Conservation (phyloP, 1,140 invertebrate genomes). For the Pentalonia nigronervosa region DNA sequence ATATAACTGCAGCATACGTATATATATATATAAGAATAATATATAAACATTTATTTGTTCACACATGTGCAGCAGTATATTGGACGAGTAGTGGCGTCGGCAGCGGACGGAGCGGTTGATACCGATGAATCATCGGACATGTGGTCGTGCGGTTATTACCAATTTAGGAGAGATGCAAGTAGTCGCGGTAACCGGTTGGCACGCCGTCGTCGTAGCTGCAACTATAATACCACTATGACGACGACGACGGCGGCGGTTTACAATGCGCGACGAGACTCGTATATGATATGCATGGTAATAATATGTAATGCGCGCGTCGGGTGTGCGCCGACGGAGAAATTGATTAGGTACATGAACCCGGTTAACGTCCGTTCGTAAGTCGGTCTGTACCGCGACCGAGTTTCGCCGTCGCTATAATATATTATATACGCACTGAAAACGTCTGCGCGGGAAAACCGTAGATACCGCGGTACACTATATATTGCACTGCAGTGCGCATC, state of each 20-base stretch:
- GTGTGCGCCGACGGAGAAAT: background rate
- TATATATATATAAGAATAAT: background rate
- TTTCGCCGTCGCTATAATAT: background rate
- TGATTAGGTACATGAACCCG: background rate
- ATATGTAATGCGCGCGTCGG: background rate
- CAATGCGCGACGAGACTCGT: background rate
- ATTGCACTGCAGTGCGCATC: background rate
- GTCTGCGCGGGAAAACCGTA: background rate
- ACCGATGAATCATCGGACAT: constrained; percentile 48
- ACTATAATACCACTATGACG: background rate
- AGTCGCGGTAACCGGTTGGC: constrained; percentile 26
- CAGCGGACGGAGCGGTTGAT: background rate
- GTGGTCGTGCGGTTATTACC: constrained; percentile 34
- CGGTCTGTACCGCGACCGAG: background rate
- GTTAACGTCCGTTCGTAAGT: background rate
- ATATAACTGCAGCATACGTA: background rate
- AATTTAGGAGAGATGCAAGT: constrained; percentile 46
- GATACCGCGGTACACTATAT: background rate
- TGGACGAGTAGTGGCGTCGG: background rate
- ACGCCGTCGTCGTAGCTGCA: background rate
- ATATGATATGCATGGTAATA: background rate
- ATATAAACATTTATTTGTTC: background rate
- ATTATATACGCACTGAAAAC: background rate
- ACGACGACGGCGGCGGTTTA: background rate
- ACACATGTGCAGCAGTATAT: background rate